Evolutionary conservation across 1,140 invertebrate genomes (phyloP), one percentile per base, ranked within the genome.

Genomic region (Geopemphigus sp.): DNA sequence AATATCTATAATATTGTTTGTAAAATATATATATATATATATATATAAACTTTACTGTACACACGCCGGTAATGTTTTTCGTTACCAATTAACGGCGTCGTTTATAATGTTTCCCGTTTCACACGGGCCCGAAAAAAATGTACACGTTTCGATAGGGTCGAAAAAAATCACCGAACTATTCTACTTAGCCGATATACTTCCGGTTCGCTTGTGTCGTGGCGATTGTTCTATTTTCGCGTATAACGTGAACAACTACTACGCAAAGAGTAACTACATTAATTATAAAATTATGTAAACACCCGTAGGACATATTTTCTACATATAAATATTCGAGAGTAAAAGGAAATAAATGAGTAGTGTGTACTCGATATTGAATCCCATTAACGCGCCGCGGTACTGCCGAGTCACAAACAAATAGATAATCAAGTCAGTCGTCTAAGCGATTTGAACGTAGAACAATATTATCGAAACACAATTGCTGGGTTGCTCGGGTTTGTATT

Each of bases 41-140:
- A 1, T 64, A 64, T n/a, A n/a, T n/a, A 26, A 3, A 59, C 6
- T 4, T 45, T 45, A 45, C 39, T 11, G 5, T 45, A 59, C 29
- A 74, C 12, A 10, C 26, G 17, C 26, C n/a, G 19, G 14, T 57
- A 74, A 74, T 39, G n/a, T 56, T 63, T 63, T 63, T 29, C 61
- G 2, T 29, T 22, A n/a, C 57, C 57, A 57, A 57, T 74, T 74
- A 74, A 74, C 5, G 12, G 72, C n/a, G 54, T 32, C 22, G 1
- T 15, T n/a, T 12, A 4, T 39, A 53, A n/a, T 19, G 19, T 73
- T 63, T 63, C 59, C 15, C 26, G 15, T 15, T 1, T 14, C 14
- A 17, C 5, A 17, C 24, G 26, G 26, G 26, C 2, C 8, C 24
- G 24, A 61, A 61, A 61, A 26, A 61, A n/a, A n/a, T n/a, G 6